phyloP scores from a whole-genome alignment of 2,888 invertebrate species.

The Chloroclystis v-ata region DNA sequence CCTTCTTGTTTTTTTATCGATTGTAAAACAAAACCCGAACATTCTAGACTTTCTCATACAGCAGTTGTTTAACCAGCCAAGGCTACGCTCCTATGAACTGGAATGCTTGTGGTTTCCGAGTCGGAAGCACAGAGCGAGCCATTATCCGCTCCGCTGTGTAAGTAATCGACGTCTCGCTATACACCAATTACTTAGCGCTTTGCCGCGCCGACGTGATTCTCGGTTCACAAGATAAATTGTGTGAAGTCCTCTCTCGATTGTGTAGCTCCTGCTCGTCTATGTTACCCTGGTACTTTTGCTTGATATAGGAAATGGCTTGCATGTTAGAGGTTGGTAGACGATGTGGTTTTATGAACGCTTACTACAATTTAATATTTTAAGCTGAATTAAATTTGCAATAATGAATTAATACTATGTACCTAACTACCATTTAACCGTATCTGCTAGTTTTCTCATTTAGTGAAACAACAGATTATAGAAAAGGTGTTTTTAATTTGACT shows the following conservation, averaged over 20 bases:
- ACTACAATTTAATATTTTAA: too few relatives aligned
- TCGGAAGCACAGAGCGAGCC: constrained; percentile 44
- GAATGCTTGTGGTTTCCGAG: constrained; percentile 56
- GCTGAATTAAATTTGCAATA: too few relatives aligned
- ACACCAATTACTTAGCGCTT: constrained; percentile 21
- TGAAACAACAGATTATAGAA: too few relatives aligned
- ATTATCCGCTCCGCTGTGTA: constrained; percentile 29
- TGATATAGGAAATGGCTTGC: neutral
- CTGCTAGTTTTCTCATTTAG: too few relatives aligned
- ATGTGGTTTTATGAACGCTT: too few relatives aligned
- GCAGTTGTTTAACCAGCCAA: neutral
- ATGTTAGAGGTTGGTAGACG: too few relatives aligned
- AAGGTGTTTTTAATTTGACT: too few relatives aligned
- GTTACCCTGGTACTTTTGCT: neutral
- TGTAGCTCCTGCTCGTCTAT: neutral
- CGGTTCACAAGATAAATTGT: constrained; percentile 10
- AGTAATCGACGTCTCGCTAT: constrained; percentile 24
- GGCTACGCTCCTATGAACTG: constrained; percentile 14
- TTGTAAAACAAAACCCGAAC: too few relatives aligned
- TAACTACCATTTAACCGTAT: too few relatives aligned
- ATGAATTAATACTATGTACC: too few relatives aligned
- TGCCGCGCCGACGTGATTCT: constrained; percentile 12
- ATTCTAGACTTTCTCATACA: neutral
- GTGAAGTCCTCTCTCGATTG: neutral
- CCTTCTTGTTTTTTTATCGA: too few relatives aligned